Conservation (phyloP, 2,797 vertebrate species). For the Hydrocynus forskahlii region DNA sequence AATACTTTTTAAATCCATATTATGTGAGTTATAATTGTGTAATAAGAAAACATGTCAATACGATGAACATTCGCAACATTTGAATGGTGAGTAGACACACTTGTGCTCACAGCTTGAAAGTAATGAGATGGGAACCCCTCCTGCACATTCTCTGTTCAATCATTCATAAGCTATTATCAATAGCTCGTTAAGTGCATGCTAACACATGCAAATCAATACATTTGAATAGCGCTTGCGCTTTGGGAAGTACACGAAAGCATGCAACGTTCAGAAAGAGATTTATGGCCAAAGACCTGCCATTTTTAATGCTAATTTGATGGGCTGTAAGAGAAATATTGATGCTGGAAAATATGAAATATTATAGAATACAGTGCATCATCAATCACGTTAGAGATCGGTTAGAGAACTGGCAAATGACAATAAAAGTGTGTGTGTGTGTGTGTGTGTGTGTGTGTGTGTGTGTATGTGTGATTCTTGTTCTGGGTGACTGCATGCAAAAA, state of each 20-base stretch:
- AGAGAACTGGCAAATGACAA: conserved; percentile 24
- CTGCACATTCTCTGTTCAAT: conserved; percentile 13
- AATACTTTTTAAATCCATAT: too few relatives aligned
- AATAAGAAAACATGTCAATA: too few relatives aligned
- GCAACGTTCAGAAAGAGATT: conserved; percentile 34
- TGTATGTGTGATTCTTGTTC: conserved; percentile 27
- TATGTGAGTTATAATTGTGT: too few relatives aligned
- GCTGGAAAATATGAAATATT: conserved; percentile 8
- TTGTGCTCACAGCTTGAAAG: neutral
- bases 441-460: conserved; percentile 24
- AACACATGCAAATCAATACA: conserved; percentile 55
- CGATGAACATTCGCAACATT: neutral
- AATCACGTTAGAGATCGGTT: neutral
- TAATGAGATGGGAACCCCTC: neutral
- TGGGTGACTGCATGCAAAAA: conserved; percentile 54
- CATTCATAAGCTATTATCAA: conserved; percentile 33
- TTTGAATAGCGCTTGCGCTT: conserved; percentile 35
- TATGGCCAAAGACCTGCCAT: conserved; percentile 16
- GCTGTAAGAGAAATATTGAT: conserved; percentile 7
- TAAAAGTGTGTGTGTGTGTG: conserved; percentile 35
- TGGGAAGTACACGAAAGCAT: conserved; percentile 31
- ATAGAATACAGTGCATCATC: neutral
- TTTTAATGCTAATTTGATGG: conserved; percentile 36
- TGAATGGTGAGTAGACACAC: neutral
- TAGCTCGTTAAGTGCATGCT: conserved; percentile 26